Evolutionary conservation across 1,140 invertebrate genomes (phyloP).

Genomic region (Hydropsyche tenuis): DNA sequence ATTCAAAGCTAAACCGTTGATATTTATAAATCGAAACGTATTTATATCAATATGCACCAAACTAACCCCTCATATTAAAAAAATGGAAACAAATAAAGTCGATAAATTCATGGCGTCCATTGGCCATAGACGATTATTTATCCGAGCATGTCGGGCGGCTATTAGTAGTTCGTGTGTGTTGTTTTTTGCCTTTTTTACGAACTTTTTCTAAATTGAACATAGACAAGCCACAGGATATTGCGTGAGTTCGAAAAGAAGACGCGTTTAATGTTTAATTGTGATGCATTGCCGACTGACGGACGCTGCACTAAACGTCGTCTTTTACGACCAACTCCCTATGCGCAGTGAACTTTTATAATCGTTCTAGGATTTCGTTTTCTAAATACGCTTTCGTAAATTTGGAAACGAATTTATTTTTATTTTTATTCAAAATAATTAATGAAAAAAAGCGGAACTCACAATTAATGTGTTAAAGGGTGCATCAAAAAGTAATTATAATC

Average conservation of each 20-base stretch:
- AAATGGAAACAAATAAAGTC: too few species aligned
- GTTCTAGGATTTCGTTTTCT: neutral
- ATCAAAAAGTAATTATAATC: too few species aligned
- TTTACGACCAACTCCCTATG: neutral
- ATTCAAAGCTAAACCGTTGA: too few species aligned
- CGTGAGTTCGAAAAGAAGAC: neutral
- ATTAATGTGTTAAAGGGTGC: too few species aligned
- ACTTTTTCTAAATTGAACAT: constrained; percentile 3
- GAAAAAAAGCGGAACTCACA: too few species aligned
- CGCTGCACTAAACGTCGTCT: constrained; percentile 14
- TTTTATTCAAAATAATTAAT: too few species aligned
- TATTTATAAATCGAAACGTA: too few species aligned
- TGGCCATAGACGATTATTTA: constrained; percentile 33
- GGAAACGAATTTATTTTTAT: too few species aligned
- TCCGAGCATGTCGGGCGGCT: neutral
- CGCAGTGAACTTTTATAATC: neutral
- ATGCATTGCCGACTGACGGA: constrained; percentile 25
- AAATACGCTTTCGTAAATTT: neutral
- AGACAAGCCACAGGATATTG: neutral
- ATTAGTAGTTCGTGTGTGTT: neutral
- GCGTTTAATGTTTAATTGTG: constrained; percentile 33
- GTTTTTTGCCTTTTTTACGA: too few species aligned
- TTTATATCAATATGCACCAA: too few species aligned
- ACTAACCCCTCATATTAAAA: too few species aligned
- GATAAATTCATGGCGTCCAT: too few species aligned